These are phyloP conservation scores for Platerodrilus igneus DNA, from an alignment of 2,888 invertebrate genomes.

Conservation along the genomic window DNA sequence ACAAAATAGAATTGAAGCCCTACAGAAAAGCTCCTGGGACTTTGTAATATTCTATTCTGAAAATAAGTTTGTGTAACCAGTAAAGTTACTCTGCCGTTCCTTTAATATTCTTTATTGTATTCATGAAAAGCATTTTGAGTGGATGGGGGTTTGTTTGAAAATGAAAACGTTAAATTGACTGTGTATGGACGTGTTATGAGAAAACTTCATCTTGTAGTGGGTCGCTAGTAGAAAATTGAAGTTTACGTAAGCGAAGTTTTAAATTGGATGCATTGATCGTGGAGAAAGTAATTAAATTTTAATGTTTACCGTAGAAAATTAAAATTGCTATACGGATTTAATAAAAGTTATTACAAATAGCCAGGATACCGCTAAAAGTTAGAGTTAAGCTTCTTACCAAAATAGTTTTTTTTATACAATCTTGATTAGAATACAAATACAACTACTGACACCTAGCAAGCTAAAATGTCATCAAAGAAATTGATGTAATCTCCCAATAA, in stretches of 20 bases:
- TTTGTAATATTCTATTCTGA: conserved; percentile 9
- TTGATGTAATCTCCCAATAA: too few species aligned
- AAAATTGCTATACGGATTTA: too few species aligned
- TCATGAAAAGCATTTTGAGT: conserved; percentile 11
- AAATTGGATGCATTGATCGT: too few species aligned
- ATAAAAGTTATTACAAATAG: too few species aligned
- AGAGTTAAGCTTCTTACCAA: too few species aligned
- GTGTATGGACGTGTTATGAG: conserved; percentile 1
- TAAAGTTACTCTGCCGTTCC: conserved; percentile 2
- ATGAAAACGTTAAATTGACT: conserved; percentile 8
- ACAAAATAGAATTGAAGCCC: conserved; percentile 13
- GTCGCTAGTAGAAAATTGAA: neutral
- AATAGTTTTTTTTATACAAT: too few species aligned
- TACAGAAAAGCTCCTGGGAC: conserved; percentile 11
- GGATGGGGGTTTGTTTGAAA: conserved; percentile 1
- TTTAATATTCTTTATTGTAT: conserved; percentile 7
- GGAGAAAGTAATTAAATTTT: too few species aligned
- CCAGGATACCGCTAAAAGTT: too few species aligned
- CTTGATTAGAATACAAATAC: too few species aligned
- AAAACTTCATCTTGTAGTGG: conserved; percentile 1
- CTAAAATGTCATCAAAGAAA: too few species aligned
- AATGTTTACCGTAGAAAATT: too few species aligned
- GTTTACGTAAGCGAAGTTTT: neutral
- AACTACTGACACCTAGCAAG: too few species aligned
- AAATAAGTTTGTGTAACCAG: conserved; percentile 6